Evolutionary conservation across 2,797 vertebrate genomes (phyloP).

Genomic region (Sebastes trivittatus): DNA sequence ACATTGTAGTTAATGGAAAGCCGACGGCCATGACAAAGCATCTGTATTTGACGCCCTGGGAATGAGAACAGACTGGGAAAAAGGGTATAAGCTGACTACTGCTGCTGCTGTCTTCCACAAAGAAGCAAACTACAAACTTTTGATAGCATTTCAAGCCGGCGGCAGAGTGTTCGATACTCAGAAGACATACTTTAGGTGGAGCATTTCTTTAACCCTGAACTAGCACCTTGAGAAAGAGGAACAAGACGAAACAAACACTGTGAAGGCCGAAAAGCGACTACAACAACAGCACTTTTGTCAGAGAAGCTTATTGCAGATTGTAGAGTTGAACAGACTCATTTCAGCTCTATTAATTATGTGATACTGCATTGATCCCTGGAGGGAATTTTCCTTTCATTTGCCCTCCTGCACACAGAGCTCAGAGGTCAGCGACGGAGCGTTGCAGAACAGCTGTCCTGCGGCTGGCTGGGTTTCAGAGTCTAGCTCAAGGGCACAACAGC

Average conservation of each 20-base stretch:
- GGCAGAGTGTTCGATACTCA: background rate
- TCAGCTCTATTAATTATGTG: constrained; percentile 14
- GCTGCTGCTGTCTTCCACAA: background rate
- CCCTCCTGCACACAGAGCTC: background rate
- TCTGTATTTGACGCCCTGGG: too few species aligned
- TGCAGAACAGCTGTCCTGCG: background rate
- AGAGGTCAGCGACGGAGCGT: constrained; percentile 18
- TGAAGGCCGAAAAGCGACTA: too few species aligned
- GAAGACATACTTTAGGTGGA: background rate
- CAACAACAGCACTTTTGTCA: background rate
- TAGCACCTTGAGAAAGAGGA: background rate
- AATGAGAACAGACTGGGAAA: too few species aligned
- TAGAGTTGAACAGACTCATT: background rate
- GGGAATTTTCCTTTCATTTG: background rate
- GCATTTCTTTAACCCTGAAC: background rate
- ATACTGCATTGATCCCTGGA: constrained; percentile 1
- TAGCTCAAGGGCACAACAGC: constrained; percentile 48
- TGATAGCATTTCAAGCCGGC: background rate
- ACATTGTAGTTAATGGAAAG: too few species aligned
- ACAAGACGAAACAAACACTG: background rate
- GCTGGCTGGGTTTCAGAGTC: constrained; percentile 16
- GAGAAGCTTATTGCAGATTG: background rate
- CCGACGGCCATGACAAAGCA: too few species aligned
- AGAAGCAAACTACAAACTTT: background rate
- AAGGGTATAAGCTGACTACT: too few species aligned